Base-by-base conservation (phyloP, 2,888 invertebrate genomes). In the Drosophila siamana region DNA sequence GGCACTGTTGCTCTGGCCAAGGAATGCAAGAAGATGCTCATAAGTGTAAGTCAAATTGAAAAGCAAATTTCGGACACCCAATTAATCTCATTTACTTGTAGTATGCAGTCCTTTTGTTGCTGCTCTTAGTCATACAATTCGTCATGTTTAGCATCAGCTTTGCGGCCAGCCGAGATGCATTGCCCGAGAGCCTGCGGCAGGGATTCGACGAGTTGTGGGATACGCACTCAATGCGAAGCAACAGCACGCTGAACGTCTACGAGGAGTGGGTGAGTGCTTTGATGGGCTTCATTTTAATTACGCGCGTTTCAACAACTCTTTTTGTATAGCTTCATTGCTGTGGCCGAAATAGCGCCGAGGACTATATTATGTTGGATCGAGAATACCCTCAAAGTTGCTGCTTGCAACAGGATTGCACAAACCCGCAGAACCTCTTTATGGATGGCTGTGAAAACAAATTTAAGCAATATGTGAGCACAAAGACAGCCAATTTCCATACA, bases 201-300 rank as follows among this genome's bases (percentile, higher is more conserved):
- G 91, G 91, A 1, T 90, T 90, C 15, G 90, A 90, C 22, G 90
- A 90, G n/a, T 71, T 90, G 2, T 90, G 86, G 89, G 90, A 90
- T 56, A 33, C 33, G 4, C 1, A 5, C 5, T 33, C 33, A 0
- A 1, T 33, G 33, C 4, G 65, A 4, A 60, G 50, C 15, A 88
- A 87, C 46, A 79, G 80, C 52, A 80, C 84, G 0, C 57, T 90
- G 2, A 73, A 75, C 11, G 56, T 47, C 0, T 90, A 90, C 36
- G 90, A 90, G 52, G 80, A 89, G 57, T 90, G 91, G 90, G 90
- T 90, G 50, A 77, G 86, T 38, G 8, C 3, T 2, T 19, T 8
- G 0, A 9, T 2, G 4, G 11, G 9, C 30, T 41, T 22, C 16
- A 19, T 1, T 4, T 38, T 0, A 33, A 46, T 46, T 15, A 19